These are phyloP conservation scores for Drosophila cardini DNA, from an alignment of 1,140 invertebrate genomes.

Conservation along the genomic window DNA sequence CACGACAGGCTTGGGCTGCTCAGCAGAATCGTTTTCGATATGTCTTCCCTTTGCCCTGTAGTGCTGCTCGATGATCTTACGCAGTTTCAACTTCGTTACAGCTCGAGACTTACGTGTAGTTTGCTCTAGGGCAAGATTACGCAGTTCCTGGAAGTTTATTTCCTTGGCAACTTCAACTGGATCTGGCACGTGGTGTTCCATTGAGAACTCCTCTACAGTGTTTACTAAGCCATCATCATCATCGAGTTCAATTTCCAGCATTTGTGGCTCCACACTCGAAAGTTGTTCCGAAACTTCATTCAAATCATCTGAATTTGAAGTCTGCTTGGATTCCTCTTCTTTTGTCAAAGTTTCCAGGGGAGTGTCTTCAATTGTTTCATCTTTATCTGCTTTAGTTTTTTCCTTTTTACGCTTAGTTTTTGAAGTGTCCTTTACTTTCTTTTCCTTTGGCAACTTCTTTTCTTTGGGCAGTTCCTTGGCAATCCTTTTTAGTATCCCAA, in stretches of 20 bases:
- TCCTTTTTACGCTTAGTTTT: conserved; percentile 58
- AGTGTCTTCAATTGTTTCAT: background rate
- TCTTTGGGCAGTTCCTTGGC: conserved; percentile 1
- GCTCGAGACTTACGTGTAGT: conserved; percentile 63
- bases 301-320: conserved; percentile 37
- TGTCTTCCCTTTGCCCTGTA: conserved; percentile 74
- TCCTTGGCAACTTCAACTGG: conserved; percentile 55
- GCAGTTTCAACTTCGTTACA: conserved; percentile 70
- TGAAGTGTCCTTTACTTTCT: conserved; percentile 29
- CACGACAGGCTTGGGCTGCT: conserved; percentile 40
- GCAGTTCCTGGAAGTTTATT: conserved; percentile 78
- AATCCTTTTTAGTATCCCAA: conserved; percentile 89
- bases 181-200: conserved; percentile 49
- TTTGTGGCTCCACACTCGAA: background rate
- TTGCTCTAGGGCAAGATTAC: conserved; percentile 69
- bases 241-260: conserved; percentile 33
- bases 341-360: background rate
- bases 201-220: conserved; percentile 63
- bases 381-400: conserved; percentile 10
- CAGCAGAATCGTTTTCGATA: conserved; percentile 73
- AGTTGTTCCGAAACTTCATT: conserved; percentile 6
- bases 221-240: conserved; percentile 69
- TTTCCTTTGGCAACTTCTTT: conserved; percentile 18
- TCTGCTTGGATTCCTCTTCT: conserved; percentile 54
- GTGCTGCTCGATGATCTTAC: conserved; percentile 77